Percentiles rank a stretch among this genome's conserved stretches.
phyloP scores from a whole-genome alignment of 2,113 vertebrate species.

The Epinephelus moara region DNA sequence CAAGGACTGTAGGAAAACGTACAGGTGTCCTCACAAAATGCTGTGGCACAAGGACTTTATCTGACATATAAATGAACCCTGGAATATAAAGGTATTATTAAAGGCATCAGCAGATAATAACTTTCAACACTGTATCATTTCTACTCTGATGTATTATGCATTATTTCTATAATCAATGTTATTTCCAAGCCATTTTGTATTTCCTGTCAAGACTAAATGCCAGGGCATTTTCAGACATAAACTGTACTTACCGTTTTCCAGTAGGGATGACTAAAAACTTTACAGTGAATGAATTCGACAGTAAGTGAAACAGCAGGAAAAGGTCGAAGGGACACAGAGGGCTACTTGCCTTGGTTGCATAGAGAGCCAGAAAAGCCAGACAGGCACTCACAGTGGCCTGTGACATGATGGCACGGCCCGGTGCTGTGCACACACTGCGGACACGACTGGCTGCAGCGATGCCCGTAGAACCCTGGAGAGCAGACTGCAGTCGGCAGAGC shows the following conservation, averaged over 20 bases:
- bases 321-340: slow-evolving; percentile 41
- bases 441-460: slow-evolving; percentile 93
- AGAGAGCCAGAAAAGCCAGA: slow-evolving; percentile 93
- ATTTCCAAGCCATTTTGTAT: slow-evolving; percentile 1
- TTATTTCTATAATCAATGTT: not conserved
- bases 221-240: slow-evolving; percentile 30
- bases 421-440: slow-evolving; percentile 95
- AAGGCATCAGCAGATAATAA: not conserved
- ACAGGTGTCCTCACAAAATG: slow-evolving; percentile 2
- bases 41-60: not conserved
- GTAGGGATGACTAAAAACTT: slow-evolving; percentile 23
- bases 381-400: slow-evolving; percentile 93
- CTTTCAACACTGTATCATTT: not conserved
- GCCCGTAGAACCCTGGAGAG: slow-evolving; percentile 93
- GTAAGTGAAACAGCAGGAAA: slow-evolving; percentile 16
- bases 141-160: not conserved
- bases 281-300: slow-evolving; percentile 41
- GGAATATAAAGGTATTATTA: not conserved
- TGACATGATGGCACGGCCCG: slow-evolving; percentile 94
- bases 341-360: slow-evolving; percentile 95
- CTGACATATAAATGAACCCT: not conserved
- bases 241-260: slow-evolving; percentile 10
- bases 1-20: slow-evolving; percentile 3
- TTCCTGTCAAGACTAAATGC: not conserved
- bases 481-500: slow-evolving; percentile 86